A percentile compares a stretch with the other conserved stretches of the same genome.
phyloP scores from a whole-genome alignment of 2,113 vertebrate genomes.

The human region GRCh38 chr22:28173001-28173500 shows the following conservation, averaged over 20 bases:
- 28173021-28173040: background rate
- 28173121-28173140: conserved; percentile 12
- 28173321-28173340: conserved; percentile 29
- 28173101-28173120: conserved; percentile 15
- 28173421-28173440: conserved; percentile 72
- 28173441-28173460: conserved; percentile 74
- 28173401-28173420: conserved; percentile 54
- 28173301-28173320: background rate
- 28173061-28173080: conserved; percentile 14
- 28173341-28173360: conserved; percentile 51
- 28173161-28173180: conserved; percentile 47
- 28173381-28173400: conserved; percentile 58
- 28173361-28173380: background rate
- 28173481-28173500: conserved; percentile 61
- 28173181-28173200: conserved; percentile 37
- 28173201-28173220: conserved; percentile 58
- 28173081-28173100: background rate
- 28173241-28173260: background rate
- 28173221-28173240: conserved; percentile 52
- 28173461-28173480: conserved; percentile 70
- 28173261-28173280: conserved; percentile 45
- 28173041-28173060: background rate
- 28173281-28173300: conserved; percentile 26
- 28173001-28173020: background rate
- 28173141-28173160: conserved; percentile 11